phyloP scores from a whole-genome alignment of 2,113 vertebrate species.

The Austrofundulus limnaeus region DNA sequence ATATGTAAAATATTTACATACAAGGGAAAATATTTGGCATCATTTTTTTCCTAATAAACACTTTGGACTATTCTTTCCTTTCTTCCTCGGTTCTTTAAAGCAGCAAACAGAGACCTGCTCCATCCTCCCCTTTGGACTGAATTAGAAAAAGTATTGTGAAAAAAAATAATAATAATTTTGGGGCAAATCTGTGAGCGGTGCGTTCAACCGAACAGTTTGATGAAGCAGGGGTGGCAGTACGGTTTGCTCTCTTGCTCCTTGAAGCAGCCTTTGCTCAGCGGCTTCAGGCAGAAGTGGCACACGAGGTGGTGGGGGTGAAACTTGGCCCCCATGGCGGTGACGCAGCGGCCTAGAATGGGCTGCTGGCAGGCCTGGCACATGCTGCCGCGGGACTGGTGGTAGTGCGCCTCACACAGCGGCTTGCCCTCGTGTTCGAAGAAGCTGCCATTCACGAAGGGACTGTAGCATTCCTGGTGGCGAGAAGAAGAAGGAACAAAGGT shows the following conservation, averaged over 20 bases:
- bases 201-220: conserved; percentile 84
- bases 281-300: conserved; percentile 90
- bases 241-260: conserved; percentile 92
- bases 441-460: conserved; percentile 88
- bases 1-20: conserved; percentile 48
- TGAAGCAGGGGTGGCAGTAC: conserved; percentile 93
- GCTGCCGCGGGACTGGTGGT: conserved; percentile 88
- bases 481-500: too few relatives aligned
- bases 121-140: conserved; percentile 41
- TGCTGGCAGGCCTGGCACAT: conserved; percentile 90
- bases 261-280: conserved; percentile 92
- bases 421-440: conserved; percentile 91
- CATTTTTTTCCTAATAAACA: conserved; percentile 6
- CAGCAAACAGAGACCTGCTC: conserved; percentile 61
- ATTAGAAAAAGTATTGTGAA: conserved; percentile 25
- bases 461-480: conserved; percentile 83
- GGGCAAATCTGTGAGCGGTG: background rate
- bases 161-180: conserved; percentile 13
- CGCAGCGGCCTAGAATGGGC: conserved; percentile 89
- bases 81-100: conserved; percentile 22
- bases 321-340: conserved; percentile 90
- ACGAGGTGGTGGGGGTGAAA: conserved; percentile 93
- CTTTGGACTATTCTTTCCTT: conserved; percentile 14
- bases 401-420: conserved; percentile 90
- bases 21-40: conserved; percentile 26